Base-by-base conservation (phyloP, 1,140 invertebrate species). In the Cotesia vestalis region DNA sequence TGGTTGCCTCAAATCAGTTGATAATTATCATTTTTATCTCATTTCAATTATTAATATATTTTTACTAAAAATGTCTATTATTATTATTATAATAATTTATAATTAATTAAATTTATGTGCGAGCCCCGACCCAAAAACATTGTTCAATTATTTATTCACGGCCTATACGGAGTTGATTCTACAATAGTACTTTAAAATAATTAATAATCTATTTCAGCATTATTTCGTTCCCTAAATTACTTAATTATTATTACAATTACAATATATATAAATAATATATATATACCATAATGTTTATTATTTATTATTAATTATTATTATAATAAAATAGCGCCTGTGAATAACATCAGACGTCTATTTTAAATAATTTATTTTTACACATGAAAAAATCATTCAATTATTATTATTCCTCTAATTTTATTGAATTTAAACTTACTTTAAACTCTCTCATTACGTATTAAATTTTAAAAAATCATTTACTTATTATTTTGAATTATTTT, bases 91-190 rank as follows among this genome's bases (percentile, higher is more conserved):
- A 17, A n/a, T n/a, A n/a, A n/a, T n/a, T n/a, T n/a, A 14, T 36
- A 52, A 38, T 27, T 63, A 6, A 9, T 34, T 34, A 38, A 12
- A 60, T 17, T 36, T 59, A 72, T 72, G 62, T 72, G 70, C 70
- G 70, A 72, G 70, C 70, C 70, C 70, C 70, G 70, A 72, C 70
- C 70, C 70, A 46, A 72, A 71, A 20, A n/a, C n/a, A 57, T 17
- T 5, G 5, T 52, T 52, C 14, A 34, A 12, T 36, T 35, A 36
- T 34, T 12, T 27, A 20, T 60, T 60, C 20, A 11, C 20, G n/a
- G 57, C 17, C 57, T 27, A 17, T 60, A 17, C 17, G 27, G 69
- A 36, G 46, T 53, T 69, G 38, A 53, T 52, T 74, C 34, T n/a
- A 8, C 52, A 67, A 38, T 55, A 20, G 8, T 12, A 55, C 40